phyloP scores from a whole-genome alignment of 2,888 invertebrate genomes.

The Dermolepida albohirtum region DNA sequence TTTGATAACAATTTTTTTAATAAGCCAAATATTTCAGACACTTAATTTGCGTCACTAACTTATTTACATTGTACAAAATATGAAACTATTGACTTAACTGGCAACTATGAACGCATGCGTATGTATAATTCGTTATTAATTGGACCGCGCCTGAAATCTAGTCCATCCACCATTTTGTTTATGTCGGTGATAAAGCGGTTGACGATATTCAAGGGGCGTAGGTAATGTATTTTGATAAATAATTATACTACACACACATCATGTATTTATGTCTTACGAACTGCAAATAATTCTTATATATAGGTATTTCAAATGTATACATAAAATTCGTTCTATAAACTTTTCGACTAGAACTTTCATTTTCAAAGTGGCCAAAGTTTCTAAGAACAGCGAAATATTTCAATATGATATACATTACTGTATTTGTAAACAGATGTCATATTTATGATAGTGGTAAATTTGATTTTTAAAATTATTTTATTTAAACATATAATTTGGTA shows the following conservation, averaged over 20 bases:
- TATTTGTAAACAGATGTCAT: slow-evolving; percentile 30
- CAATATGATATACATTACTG: background rate
- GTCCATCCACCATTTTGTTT: slow-evolving; percentile 62
- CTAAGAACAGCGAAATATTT: slow-evolving; percentile 7
- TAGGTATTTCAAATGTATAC: slow-evolving; percentile 6
- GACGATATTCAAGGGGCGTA: slow-evolving; percentile 64
- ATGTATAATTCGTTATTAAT: background rate
- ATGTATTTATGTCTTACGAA: slow-evolving; percentile 33
- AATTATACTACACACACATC: slow-evolving; percentile 45
- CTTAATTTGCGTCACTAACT: background rate
- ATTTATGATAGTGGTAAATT: slow-evolving; percentile 9
- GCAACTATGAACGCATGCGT: slow-evolving; percentile 16
- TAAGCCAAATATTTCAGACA: no score
- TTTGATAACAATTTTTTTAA: no score
- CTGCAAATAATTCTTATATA: slow-evolving; percentile 15
- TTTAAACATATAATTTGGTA: slow-evolving; percentile 19
- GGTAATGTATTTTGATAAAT: slow-evolving; percentile 50
- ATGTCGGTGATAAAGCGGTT: slow-evolving; percentile 63
- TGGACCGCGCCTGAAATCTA: slow-evolving; percentile 60
- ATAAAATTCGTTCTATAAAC: background rate
- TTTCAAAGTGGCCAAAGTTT: background rate
- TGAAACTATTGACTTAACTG: slow-evolving; percentile 10
- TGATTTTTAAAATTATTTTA: slow-evolving; percentile 1
- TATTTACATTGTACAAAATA: background rate
- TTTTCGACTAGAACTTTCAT: background rate